Base-by-base conservation (phyloP, 2,888 invertebrate species). In the Drosophila trichaetosa region DNA sequence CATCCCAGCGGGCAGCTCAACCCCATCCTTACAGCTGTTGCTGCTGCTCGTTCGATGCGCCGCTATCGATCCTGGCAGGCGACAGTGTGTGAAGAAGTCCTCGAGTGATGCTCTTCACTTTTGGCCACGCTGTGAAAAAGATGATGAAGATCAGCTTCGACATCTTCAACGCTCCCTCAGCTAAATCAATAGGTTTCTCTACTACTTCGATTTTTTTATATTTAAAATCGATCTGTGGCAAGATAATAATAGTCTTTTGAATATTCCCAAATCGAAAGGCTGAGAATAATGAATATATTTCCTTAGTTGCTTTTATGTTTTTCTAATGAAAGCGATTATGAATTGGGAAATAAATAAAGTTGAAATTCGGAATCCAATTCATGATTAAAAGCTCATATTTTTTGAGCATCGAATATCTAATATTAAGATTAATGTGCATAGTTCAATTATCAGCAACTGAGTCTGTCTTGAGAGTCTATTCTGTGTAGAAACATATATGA, bases 1-100 rank as follows among this genome's bases (percentile, higher is more conserved):
- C 63, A 56, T 34, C 78, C 27, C 78, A 79, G 59, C 82, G 69
- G 67, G 78, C 73, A 65, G 34, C 71, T 62, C 66, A 63, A 36
- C 36, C 16, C 29, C 31, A 66, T 42, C 48, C 49, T 13, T 13
- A 57, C 82, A 79, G 86, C 73, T 80, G 82, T 61, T 68, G 66
- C 48, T 46, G 57, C 36, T 24, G 42, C 40, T 29, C 46, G 34
- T 46, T 59, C 53, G 46, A 70, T 58, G 52, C 38, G 38, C 49
- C 59, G 56, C 60, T 80, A 88, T 88, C 90, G 83, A 83, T 89
- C 83, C 83, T 76, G 72, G 64, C 71, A 83, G 85, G 85, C 85
- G 85, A 83, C 88, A 88, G 69, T 64, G 90, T 74, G 90, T 88
- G 53, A 89, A 76, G 76, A 78, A 86, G 83, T 85, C 59, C 74